These are phyloP conservation scores for Formica exsecta DNA, from an alignment of 1,140 invertebrate genomes.

Conservation along the genomic window DNA sequence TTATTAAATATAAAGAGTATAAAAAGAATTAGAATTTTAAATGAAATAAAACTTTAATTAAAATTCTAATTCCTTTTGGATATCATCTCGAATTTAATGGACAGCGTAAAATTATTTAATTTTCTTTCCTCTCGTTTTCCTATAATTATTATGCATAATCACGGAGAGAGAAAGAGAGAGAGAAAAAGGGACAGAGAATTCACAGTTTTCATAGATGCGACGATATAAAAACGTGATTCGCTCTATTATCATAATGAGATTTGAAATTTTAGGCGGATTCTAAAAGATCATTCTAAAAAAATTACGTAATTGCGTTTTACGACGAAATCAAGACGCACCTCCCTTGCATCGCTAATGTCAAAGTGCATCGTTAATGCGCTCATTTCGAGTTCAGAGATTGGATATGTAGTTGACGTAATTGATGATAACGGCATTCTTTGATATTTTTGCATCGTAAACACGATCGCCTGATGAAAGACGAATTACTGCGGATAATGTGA, in stretches of 20 bases:
- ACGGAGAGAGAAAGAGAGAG: no score
- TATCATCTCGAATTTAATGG: not conserved
- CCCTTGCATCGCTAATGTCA: slow-evolving; percentile 2
- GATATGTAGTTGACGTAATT: not conserved
- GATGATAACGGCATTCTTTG: slow-evolving; percentile 6
- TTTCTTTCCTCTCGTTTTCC: not conserved
- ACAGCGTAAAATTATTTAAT: not conserved
- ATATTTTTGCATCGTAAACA: slow-evolving; percentile 23
- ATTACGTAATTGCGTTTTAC: not conserved
- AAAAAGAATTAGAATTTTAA: not conserved
- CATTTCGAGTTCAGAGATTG: not conserved
- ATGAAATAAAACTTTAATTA: no score
- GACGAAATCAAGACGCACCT: not conserved
- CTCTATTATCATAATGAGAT: not conserved
- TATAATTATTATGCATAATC: no score
- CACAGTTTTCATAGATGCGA: not conserved
- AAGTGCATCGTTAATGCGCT: slow-evolving; percentile 19
- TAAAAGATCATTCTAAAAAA: not conserved
- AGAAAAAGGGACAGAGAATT: not conserved
- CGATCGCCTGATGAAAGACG: not conserved
- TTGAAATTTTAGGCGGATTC: not conserved
- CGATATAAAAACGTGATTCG: not conserved
- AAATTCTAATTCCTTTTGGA: no score
- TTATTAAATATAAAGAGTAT: not conserved
- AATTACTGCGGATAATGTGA: not conserved